Evolutionary conservation across 2,888 invertebrate genomes (phyloP).

Genomic region (Camponotus fellah): DNA sequence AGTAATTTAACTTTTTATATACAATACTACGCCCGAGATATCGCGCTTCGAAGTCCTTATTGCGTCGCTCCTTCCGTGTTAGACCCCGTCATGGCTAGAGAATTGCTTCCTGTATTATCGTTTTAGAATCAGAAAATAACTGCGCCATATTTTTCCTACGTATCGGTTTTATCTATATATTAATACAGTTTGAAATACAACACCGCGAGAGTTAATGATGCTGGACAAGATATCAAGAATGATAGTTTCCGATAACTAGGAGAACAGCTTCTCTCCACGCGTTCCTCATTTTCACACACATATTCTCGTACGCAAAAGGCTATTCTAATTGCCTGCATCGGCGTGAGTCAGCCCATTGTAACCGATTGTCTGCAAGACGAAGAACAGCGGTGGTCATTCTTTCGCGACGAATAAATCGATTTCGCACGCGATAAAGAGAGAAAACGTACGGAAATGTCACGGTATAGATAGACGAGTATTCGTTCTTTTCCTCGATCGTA

Average conservation of each 20-base stretch:
- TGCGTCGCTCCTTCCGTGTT: slow-evolving; percentile 34
- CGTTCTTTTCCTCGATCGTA: slow-evolving; percentile 20
- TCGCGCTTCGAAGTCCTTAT: slow-evolving; percentile 1
- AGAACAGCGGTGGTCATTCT: slow-evolving; percentile 26
- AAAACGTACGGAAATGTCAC: slow-evolving; percentile 26
- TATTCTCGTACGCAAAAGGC: slow-evolving; percentile 41
- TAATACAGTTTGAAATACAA: not conserved
- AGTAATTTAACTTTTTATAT: slow-evolving; percentile 49
- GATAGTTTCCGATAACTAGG: slow-evolving; percentile 19
- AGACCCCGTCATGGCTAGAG: slow-evolving; percentile 36
- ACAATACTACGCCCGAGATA: slow-evolving; percentile 40
- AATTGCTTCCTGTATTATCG: slow-evolving; percentile 33
- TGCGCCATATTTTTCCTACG: not conserved
- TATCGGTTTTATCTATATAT: not conserved
- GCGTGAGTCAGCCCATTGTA: slow-evolving; percentile 69
- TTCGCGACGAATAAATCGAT: slow-evolving; percentile 38
- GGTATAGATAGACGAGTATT: slow-evolving; percentile 12
- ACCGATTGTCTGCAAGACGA: slow-evolving; percentile 37
- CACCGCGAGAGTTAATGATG: not conserved
- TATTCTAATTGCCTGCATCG: slow-evolving; percentile 68
- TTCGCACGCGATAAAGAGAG: slow-evolving; percentile 42
- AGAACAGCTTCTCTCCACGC: not conserved
- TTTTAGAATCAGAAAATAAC: not conserved
- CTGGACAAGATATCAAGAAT: not conserved
- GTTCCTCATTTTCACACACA: not conserved